phyloP scores from a whole-genome alignment of 2,113 vertebrate genomes.

The Ammospiza caudacuta region DNA sequence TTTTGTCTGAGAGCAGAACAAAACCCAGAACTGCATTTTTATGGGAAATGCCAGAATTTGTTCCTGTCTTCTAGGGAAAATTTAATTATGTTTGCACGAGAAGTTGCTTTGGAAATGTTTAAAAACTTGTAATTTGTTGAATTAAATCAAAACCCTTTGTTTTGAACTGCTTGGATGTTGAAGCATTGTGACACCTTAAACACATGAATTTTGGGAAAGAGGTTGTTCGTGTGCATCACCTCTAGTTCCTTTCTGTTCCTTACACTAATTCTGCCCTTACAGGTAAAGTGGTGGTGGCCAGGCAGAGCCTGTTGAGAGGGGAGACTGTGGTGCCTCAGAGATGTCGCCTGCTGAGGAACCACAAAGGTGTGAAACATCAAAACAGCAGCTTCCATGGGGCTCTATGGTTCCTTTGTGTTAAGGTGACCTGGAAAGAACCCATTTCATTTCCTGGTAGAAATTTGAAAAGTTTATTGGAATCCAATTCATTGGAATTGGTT shows the following conservation, averaged over 20 bases:
- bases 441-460: not conserved
- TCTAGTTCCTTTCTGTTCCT: not conserved
- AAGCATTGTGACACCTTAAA: not conserved
- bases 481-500: not conserved
- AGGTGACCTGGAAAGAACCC: not conserved
- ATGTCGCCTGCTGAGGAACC: not conserved
- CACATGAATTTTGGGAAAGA: not conserved
- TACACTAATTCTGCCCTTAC: not conserved
- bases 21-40: not conserved
- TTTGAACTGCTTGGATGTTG: not conserved
- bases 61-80: not conserved
- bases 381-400: not conserved
- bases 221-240: fast-evolving
- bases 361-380: not conserved
- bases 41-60: not conserved
- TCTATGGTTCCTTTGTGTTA: not conserved
- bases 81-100: not conserved
- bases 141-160: not conserved
- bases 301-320: not conserved
- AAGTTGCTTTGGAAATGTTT: not conserved
- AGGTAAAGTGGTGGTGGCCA: not conserved
- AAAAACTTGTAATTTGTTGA: not conserved
- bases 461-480: not conserved
- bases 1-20: not conserved
- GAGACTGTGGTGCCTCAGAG: not conserved